Percentiles rank a stretch among this genome's conserved stretches.
Conservation (phyloP, 2,797 vertebrate genomes). For the Buceros bicornis region DNA sequence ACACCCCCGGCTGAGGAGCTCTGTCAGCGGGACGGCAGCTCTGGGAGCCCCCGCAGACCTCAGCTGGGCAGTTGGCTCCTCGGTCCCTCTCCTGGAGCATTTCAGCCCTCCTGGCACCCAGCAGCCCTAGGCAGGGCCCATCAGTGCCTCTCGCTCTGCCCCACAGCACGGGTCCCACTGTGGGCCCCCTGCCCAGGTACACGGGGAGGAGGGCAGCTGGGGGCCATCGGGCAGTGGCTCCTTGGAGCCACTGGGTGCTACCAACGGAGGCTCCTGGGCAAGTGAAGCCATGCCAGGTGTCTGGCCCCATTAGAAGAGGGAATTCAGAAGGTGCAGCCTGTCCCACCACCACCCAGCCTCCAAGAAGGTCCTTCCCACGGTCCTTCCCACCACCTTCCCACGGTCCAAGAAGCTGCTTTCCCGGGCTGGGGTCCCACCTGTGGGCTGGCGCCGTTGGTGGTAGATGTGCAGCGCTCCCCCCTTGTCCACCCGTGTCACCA, state of each 20-base stretch:
- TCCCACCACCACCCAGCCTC: background rate
- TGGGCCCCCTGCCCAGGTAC: background rate
- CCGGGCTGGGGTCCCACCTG: conserved; percentile 78
- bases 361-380: background rate
- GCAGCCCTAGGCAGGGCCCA: background rate
- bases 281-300: background rate
- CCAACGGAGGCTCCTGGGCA: rapidly evolving
- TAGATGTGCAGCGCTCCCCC: conserved; percentile 95
- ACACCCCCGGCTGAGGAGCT: rapidly evolving
- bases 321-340: background rate
- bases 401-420: background rate
- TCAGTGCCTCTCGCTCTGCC: background rate
- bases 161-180: background rate
- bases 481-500: conserved; percentile 93
- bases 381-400: no score
- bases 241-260: background rate
- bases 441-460: conserved; percentile 94
- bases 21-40: background rate
- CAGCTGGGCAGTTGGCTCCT: background rate
- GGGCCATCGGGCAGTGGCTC: rapidly evolving
- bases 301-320: no score
- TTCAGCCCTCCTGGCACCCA: rapidly evolving
- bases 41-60: background rate
- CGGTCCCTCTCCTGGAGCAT: rapidly evolving
- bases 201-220: rapidly evolving